A percentile compares a stretch with the other conserved stretches of the same genome.
Evolutionary conservation across 2,113 vertebrate species (phyloP).

Genomic region (Illadopsis cleaveri): DNA sequence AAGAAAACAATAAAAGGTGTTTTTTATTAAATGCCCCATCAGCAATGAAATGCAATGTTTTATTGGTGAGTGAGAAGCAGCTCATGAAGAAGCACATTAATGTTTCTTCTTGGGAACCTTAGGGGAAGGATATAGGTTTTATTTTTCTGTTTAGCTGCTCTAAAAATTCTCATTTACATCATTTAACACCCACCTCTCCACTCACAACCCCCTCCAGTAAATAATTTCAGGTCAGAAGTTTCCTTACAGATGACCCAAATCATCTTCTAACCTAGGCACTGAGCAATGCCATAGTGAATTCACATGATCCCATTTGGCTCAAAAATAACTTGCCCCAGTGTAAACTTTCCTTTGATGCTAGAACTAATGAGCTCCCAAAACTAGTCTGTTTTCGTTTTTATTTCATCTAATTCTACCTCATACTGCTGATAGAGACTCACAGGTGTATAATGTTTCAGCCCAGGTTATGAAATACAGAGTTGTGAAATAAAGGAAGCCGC

Average conservation of each 20-base stretch:
- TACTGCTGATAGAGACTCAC: neutral
- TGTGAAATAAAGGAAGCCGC: neutral
- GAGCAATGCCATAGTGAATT: neutral
- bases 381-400: neutral
- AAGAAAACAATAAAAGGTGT: slow-evolving; percentile 22
- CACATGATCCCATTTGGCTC: neutral
- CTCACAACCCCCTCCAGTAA: neutral
- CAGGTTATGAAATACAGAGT: neutral
- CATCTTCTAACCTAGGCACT: neutral
- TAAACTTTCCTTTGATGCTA: neutral
- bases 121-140: neutral
- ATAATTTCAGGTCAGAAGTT: neutral
- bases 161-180: neutral
- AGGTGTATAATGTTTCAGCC: neutral
- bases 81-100: neutral
- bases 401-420: neutral
- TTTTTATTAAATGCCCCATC: slow-evolving; percentile 19
- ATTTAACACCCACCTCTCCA: neutral
- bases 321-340: neutral
- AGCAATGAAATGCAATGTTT: neutral
- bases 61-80: neutral
- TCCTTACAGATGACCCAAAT: neutral
- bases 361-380: neutral
- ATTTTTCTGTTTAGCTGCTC: neutral
- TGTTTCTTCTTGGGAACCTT: neutral